Conservation (phyloP, 1,140 invertebrate species). For the Muscidifurax raptorellus region DNA sequence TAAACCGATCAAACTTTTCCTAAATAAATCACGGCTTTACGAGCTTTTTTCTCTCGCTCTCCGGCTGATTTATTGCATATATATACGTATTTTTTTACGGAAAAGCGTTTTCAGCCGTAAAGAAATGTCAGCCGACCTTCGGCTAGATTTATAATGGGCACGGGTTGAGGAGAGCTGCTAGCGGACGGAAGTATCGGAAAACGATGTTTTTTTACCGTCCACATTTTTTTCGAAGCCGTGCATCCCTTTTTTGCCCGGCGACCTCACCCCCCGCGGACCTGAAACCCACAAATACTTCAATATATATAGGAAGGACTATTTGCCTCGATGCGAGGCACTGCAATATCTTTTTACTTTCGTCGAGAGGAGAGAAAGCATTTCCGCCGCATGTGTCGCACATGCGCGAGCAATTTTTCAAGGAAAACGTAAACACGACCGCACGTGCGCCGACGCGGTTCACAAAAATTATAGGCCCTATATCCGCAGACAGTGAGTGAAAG, state of each 20-base stretch:
- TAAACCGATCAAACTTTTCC: conserved; percentile 26
- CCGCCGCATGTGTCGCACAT: conserved; percentile 59
- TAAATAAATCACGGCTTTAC: conserved; percentile 21
- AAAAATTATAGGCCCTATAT: neutral
- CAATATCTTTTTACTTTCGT: neutral
- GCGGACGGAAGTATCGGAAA: neutral
- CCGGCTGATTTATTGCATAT: no score
- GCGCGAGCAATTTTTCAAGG: conserved; percentile 55
- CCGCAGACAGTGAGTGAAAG: neutral
- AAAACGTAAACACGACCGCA: conserved; percentile 52
- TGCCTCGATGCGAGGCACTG: neutral
- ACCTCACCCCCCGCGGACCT: neutral
- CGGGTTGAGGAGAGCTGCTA: conserved; percentile 6
- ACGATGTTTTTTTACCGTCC: conserved; percentile 4
- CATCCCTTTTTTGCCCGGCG: neutral
- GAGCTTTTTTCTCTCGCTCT: neutral
- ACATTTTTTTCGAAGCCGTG: conserved; percentile 11
- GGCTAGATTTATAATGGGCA: neutral
- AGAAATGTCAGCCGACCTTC: neutral
- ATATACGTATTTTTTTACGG: neutral
- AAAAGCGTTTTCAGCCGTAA: neutral
- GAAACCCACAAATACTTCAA: conserved; percentile 38
- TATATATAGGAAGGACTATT: conserved; percentile 5
- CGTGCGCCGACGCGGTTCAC: conserved; percentile 16
- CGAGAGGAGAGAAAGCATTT: conserved; percentile 46